Percentiles rank a stretch among this genome's conserved stretches.
Conservation (phyloP, 2,888 invertebrate species). For the Epirrita christyi region DNA sequence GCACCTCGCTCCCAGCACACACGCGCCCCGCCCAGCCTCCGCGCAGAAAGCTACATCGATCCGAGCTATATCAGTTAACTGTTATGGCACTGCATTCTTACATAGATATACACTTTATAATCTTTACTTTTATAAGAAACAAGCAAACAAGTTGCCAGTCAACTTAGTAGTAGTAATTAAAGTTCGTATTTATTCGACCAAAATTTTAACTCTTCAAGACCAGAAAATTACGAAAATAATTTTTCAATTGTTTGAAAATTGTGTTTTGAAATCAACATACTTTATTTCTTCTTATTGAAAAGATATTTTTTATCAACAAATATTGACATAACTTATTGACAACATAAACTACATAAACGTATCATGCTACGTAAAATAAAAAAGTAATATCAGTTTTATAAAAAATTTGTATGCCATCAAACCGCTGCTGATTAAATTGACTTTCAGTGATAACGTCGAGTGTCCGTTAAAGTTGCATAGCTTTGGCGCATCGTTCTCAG, state of each 20-base stretch:
- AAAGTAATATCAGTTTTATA: not conserved
- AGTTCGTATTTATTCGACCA: not conserved
- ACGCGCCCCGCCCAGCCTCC: conserved; percentile 38
- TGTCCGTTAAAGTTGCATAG: conserved; percentile 33
- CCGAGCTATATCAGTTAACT: conserved; percentile 35
- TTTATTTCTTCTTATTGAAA: not conserved
- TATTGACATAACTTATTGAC: not conserved
- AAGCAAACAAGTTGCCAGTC: conserved; percentile 10
- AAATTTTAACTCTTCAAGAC: no score
- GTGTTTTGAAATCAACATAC: not conserved
- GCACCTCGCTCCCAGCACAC: conserved; percentile 47
- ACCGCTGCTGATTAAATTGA: conserved; percentile 24
- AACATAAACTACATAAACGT: not conserved
- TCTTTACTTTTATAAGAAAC: conserved; percentile 13
- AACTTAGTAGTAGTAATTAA: not conserved
- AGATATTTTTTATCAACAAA: not conserved
- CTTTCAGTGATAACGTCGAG: conserved; percentile 33
- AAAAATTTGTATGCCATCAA: conserved; percentile 5
- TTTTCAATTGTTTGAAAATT: no score
- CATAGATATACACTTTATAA: conserved; percentile 16
- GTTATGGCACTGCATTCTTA: conserved; percentile 36
- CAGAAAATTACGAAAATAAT: no score
- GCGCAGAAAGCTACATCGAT: conserved; percentile 33
- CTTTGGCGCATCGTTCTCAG: conserved; percentile 36
- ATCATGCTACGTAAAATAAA: not conserved